phyloP scores from a whole-genome alignment of 2,797 vertebrate species.

The Syngnathus acus region DNA sequence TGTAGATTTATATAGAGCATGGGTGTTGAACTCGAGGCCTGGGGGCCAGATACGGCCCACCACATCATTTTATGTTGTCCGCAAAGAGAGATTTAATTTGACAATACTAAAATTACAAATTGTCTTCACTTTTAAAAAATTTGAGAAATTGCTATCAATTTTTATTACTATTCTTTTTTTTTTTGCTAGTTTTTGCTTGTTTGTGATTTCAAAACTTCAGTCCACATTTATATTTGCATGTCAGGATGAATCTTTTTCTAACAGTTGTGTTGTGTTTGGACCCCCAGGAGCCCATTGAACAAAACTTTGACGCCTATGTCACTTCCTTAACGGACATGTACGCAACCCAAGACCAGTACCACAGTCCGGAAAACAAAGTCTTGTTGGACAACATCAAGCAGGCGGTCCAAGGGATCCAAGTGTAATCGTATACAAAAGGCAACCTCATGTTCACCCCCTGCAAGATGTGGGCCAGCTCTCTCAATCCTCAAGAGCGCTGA shows the following conservation, averaged over 20 bases:
- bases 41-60: too few species aligned
- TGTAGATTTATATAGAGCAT: too few species aligned
- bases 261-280: constrained; percentile 13
- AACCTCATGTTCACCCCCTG: constrained; percentile 46
- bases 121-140: too few species aligned
- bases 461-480: constrained; percentile 21
- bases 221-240: neutral
- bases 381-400: constrained; percentile 99
- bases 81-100: too few species aligned
- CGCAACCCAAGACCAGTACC: constrained; percentile 97
- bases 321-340: constrained; percentile 99
- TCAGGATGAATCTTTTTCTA: neutral
- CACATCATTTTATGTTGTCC: too few species aligned
- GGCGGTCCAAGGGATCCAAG: constrained; percentile 98
- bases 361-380: constrained; percentile 97
- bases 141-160: too few species aligned
- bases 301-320: constrained; percentile 99
- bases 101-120: too few species aligned
- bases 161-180: too few species aligned
- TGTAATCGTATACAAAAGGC: constrained; percentile 77
- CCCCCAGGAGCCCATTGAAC: constrained; percentile 92
- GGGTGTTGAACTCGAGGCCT: too few species aligned
- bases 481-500: constrained; percentile 47
- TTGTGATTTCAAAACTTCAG: too few species aligned
- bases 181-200: too few species aligned